Conservation (phyloP, 2,113 vertebrate species). For the Ranitomeya variabilis region DNA sequence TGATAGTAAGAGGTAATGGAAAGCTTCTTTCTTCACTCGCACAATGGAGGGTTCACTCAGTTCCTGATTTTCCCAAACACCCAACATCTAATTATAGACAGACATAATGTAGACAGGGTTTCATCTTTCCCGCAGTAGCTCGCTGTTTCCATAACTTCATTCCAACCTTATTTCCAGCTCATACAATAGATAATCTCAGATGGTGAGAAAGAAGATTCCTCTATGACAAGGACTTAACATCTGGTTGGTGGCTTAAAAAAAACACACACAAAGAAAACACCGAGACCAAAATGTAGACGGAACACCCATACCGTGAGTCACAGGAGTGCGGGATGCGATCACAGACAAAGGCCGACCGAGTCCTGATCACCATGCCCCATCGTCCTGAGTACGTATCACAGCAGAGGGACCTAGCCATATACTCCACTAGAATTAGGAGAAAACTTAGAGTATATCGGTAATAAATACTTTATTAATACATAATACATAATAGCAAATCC, state of each 20-base stretch:
- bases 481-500: too few relatives aligned
- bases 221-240: constrained; percentile 1
- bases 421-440: too few relatives aligned
- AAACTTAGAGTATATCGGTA: too few relatives aligned
- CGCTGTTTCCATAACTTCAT: constrained; percentile 18
- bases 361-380: background rate
- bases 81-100: background rate
- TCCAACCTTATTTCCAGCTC: background rate
- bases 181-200: background rate
- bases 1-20: background rate
- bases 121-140: background rate
- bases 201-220: constrained; percentile 11
- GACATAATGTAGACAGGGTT: background rate
- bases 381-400: background rate
- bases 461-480: too few relatives aligned
- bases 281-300: background rate
- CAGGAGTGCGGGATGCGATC: background rate
- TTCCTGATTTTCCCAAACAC: background rate
- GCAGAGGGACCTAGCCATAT: too few relatives aligned
- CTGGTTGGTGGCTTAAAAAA: background rate
- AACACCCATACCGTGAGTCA: background rate
- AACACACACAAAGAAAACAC: background rate
- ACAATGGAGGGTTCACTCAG: background rate
- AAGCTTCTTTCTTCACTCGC: background rate
- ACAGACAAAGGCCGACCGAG: background rate